Conservation (phyloP, 2,888 invertebrate species). For the Scaeva pyrastri region DNA sequence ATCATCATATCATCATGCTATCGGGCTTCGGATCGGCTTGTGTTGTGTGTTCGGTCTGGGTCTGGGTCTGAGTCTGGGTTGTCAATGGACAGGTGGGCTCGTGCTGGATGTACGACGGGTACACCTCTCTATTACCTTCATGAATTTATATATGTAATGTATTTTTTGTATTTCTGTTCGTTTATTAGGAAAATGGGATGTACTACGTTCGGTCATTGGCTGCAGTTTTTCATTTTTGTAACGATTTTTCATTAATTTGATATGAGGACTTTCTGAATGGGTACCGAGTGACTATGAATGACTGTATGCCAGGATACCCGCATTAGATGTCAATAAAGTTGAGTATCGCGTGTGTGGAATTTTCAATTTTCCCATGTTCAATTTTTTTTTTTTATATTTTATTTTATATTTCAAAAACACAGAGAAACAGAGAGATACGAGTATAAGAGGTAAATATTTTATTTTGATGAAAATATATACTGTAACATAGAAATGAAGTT, state of each 20-base stretch:
- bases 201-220: slow-evolving; percentile 27
- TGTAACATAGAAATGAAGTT: slow-evolving; percentile 12
- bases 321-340: slow-evolving; percentile 59
- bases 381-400: no score
- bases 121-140: not conserved
- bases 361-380: slow-evolving; percentile 45
- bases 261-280: no score
- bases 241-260: slow-evolving; percentile 33
- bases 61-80: no score
- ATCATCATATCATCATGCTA: not conserved
- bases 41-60: not conserved
- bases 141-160: no score
- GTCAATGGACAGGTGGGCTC: slow-evolving; percentile 69
- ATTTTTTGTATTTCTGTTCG: not conserved
- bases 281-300: not conserved
- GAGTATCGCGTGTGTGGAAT: slow-evolving; percentile 37
- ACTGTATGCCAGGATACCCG: slow-evolving; percentile 54
- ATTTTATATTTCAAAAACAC: not conserved
- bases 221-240: slow-evolving; percentile 47
- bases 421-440: not conserved
- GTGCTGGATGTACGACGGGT: slow-evolving; percentile 38
- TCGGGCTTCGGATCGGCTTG: not conserved
- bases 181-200: slow-evolving; percentile 10
- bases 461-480: slow-evolving; percentile 23
- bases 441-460: slow-evolving; percentile 28